Percentiles rank a stretch among this genome's conserved stretches.
Conservation (phyloP, 2,113 vertebrate species). For the Syrrhaptes paradoxus region DNA sequence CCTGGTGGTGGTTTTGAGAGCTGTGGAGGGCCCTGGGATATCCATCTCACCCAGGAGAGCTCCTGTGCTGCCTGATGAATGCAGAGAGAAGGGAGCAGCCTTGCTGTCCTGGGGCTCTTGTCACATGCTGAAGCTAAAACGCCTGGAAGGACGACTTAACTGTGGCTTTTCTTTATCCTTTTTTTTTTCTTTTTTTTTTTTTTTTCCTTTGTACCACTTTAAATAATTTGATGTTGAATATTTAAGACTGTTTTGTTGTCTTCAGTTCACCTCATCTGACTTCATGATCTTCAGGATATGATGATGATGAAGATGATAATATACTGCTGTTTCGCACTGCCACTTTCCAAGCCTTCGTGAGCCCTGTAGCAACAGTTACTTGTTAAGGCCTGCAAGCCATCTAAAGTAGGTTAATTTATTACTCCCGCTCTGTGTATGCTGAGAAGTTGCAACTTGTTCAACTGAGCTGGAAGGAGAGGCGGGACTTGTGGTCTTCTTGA, state of each 20-base stretch:
- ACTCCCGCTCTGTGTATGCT: not conserved
- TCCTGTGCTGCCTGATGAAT: not conserved
- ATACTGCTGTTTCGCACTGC: not conserved
- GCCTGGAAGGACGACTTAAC: not conserved
- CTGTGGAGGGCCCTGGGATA: not conserved
- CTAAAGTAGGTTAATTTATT: slow-evolving; percentile 31
- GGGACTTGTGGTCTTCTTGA: not conserved
- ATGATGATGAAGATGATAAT: slow-evolving; percentile 1
- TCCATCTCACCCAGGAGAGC: not conserved
- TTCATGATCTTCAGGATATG: not conserved
- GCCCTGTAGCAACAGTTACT: not conserved
- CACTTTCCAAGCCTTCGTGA: fast-evolving
- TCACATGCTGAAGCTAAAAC: not conserved
- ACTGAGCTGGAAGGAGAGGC: not conserved
- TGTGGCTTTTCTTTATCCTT: not conserved
- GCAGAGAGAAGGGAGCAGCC: not conserved
- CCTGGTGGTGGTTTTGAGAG: not conserved
- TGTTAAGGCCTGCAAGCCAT: slow-evolving; percentile 22
- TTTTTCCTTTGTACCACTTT: not conserved
- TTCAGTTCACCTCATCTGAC: slow-evolving; percentile 33
- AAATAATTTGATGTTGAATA: slow-evolving; percentile 31
- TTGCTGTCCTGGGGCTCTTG: fast-evolving
- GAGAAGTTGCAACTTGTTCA: not conserved
- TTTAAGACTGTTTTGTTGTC: slow-evolving; percentile 9
- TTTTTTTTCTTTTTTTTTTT: no score